A percentile compares a stretch with the other conserved stretches of the same genome.
phyloP scores from a whole-genome alignment of 2,113 vertebrate genomes.

The Pipra filicauda region DNA sequence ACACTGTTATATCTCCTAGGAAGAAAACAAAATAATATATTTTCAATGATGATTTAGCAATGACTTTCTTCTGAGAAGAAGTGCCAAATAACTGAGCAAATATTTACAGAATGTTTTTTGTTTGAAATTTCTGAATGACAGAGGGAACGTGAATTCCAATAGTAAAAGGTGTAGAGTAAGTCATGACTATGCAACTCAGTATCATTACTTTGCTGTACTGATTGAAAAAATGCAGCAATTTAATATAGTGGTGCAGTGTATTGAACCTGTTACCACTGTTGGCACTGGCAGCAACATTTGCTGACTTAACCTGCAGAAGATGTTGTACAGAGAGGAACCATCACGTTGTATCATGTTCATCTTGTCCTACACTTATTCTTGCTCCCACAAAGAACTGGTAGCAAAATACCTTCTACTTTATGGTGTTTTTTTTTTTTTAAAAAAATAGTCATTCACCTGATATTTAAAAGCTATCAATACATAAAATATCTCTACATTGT shows the following conservation, averaged over 20 bases:
- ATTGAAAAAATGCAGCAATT: slow-evolving; percentile 2
- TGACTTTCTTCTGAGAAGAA: neutral
- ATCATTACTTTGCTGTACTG: neutral
- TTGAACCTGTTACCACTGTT: slow-evolving; percentile 4
- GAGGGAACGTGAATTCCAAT: neutral
- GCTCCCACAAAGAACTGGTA: neutral
- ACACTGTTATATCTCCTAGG: neutral
- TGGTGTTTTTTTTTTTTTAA: neutral
- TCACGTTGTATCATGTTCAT: neutral
- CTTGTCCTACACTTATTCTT: neutral
- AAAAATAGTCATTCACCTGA: neutral
- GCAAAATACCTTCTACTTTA: neutral
- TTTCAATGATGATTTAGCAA: neutral
- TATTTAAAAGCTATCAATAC: neutral
- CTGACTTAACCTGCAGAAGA: neutral
- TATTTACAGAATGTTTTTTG: neutral
- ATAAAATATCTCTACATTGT: neutral
- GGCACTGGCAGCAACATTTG: slow-evolving; percentile 22
- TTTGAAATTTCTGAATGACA: neutral
- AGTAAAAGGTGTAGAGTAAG: neutral
- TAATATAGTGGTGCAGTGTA: neutral
- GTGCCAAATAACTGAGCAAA: neutral
- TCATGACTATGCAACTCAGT: neutral
- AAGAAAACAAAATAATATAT: neutral
- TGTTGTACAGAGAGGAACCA: neutral